phyloP scores from a whole-genome alignment of 2,888 invertebrate species.

The Lasioglossum malachurum region DNA sequence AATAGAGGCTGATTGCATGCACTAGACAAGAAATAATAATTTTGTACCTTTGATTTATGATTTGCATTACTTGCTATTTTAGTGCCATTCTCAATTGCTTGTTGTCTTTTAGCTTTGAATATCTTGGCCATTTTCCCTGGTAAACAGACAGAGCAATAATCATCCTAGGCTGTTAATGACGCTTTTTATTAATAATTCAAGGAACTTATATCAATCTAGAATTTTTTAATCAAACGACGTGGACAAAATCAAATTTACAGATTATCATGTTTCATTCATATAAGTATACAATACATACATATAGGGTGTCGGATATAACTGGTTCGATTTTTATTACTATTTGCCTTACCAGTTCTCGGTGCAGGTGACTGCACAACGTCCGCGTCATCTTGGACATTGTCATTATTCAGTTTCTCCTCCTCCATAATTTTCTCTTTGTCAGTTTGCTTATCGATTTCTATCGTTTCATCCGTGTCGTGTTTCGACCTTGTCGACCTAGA shows the following conservation, averaged over 20 bases:
- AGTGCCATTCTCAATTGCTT: conserved; percentile 74
- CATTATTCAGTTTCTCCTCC: conserved; percentile 82
- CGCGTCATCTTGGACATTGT: conserved; percentile 79
- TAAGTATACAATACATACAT: neutral
- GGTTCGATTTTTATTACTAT: neutral
- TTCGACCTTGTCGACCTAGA: conserved; percentile 62
- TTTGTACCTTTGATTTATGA: conserved; percentile 75
- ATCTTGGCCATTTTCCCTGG: conserved; percentile 77
- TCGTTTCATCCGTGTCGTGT: conserved; percentile 66
- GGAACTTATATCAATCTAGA: neutral
- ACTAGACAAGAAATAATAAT: neutral
- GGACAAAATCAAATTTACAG: neutral
- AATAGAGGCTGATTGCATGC: neutral
- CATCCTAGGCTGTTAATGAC: too few species aligned
- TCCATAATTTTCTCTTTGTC: conserved; percentile 82
- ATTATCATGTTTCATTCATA: too few species aligned
- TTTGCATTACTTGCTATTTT: conserved; percentile 62
- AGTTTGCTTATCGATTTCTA: conserved; percentile 66
- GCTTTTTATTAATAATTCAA: neutral
- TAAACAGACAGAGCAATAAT: conserved; percentile 8
- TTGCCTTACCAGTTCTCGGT: conserved; percentile 69
- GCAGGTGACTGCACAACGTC: conserved; percentile 77
- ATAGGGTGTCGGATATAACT: neutral
- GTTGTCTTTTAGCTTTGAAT: conserved; percentile 73
- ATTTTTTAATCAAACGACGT: neutral